Percentiles rank a stretch among this genome's conserved stretches.
These are phyloP conservation scores for Drosophila tanythrix DNA, from an alignment of 2,888 invertebrate species.

Conservation along the genomic window DNA sequence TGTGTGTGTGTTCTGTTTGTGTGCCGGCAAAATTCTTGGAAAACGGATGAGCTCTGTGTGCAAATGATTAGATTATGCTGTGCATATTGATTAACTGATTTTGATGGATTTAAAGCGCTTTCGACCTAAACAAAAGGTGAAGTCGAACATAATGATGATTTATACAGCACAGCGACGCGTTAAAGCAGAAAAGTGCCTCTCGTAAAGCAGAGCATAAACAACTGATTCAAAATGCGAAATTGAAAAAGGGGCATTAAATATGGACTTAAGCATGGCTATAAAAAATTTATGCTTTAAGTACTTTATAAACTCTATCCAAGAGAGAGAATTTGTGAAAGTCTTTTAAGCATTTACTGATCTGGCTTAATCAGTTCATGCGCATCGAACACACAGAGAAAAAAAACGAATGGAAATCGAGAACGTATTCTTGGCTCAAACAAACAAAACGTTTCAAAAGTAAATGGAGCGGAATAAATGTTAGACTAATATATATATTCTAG, in stretches of 20 bases:
- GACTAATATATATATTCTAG: neutral
- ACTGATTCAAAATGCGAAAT: conserved; percentile 15
- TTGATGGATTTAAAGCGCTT: conserved; percentile 36
- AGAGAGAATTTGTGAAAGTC: neutral
- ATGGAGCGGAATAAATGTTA: neutral
- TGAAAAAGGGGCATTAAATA: neutral
- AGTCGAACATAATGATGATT: conserved; percentile 34
- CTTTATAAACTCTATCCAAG: neutral
- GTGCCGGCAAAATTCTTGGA: neutral
- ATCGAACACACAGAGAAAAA: neutral
- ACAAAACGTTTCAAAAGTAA: neutral
- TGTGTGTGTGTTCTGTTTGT: neutral
- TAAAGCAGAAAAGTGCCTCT: conserved; percentile 33
- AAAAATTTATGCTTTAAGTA: neutral
- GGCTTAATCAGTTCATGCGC: neutral
- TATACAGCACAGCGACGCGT: conserved; percentile 22
- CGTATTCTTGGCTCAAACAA: neutral
- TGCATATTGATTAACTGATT: conserved; percentile 52
- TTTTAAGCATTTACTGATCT: neutral
- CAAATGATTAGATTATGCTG: conserved; percentile 25
- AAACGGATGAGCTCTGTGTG: conserved; percentile 13
- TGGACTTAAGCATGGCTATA: neutral
- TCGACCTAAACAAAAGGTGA: conserved; percentile 43
- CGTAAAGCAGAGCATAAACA: conserved; percentile 12
- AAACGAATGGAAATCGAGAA: neutral